These are phyloP conservation scores for Synchiropus splendidus DNA, from an alignment of 2,113 vertebrate species.

Conservation along the genomic window DNA sequence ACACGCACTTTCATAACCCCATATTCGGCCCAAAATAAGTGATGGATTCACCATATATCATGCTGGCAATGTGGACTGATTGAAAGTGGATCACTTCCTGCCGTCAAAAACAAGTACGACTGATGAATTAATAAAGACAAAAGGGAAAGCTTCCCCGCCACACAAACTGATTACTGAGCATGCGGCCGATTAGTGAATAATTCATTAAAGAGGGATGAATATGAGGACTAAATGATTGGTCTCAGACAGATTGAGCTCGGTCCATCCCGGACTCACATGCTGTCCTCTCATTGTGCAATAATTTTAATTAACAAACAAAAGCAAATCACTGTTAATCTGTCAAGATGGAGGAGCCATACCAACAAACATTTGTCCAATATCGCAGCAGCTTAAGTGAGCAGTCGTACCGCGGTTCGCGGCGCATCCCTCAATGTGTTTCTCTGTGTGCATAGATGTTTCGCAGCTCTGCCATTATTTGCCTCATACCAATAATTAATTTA, in stretches of 20 bases:
- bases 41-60: too few relatives aligned
- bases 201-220: slow-evolving; percentile 9
- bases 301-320: slow-evolving; percentile 63
- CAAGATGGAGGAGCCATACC: slow-evolving; percentile 55
- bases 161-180: too few relatives aligned
- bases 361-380: slow-evolving; percentile 65
- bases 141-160: too few relatives aligned
- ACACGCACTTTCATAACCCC: too few relatives aligned
- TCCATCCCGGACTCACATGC: slow-evolving; percentile 34
- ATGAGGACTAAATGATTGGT: slow-evolving; percentile 40
- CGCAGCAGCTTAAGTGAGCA: slow-evolving; percentile 48
- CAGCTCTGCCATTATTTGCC: slow-evolving; percentile 60
- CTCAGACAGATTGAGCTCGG: slow-evolving; percentile 37
- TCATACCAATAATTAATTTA: slow-evolving; percentile 67
- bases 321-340: slow-evolving; percentile 61
- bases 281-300: slow-evolving; percentile 23
- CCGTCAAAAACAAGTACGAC: too few relatives aligned
- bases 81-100: too few relatives aligned
- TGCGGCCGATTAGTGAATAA: too few relatives aligned
- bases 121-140: too few relatives aligned
- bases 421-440: slow-evolving; percentile 62
- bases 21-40: too few relatives aligned
- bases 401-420: slow-evolving; percentile 57
- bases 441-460: slow-evolving; percentile 65
- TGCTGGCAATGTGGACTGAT: too few relatives aligned